Conservation (phyloP, 1,140 invertebrate genomes). For the Eriocheir sinensis region DNA sequence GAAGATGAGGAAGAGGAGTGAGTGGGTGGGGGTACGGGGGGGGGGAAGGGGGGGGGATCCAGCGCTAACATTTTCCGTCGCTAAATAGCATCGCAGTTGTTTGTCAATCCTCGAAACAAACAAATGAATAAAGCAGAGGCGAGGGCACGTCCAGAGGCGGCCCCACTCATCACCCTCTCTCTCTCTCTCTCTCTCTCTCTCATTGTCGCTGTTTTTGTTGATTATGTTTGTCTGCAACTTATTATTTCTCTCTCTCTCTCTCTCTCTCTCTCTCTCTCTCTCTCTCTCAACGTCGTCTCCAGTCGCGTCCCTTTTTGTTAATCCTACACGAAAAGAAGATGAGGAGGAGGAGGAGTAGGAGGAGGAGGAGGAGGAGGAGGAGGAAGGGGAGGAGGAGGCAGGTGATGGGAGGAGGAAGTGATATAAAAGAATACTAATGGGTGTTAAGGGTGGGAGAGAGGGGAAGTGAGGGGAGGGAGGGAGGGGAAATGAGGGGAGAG, state of each 20-base stretch:
- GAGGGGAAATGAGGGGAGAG: background rate
- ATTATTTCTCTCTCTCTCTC: background rate
- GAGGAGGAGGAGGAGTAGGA: background rate
- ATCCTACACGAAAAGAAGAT: background rate
- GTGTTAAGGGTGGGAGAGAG: background rate
- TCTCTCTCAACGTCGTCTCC: background rate
- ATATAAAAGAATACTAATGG: background rate
- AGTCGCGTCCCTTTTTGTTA: background rate
- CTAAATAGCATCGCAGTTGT: slow-evolving; percentile 3
- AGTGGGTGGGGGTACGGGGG: background rate
- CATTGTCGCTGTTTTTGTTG: background rate
- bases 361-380: background rate
- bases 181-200: background rate
- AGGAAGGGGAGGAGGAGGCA: background rate
- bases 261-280: background rate
- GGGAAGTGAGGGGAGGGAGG: background rate
- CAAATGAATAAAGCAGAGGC: slow-evolving; percentile 73
- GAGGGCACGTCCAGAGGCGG: background rate
- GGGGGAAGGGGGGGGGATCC: background rate
- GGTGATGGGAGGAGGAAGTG: background rate
- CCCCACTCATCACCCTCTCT: background rate
- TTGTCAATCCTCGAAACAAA: slow-evolving; percentile 68
- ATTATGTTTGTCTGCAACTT: background rate
- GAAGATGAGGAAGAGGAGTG: background rate
- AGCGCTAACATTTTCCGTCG: slow-evolving; percentile 34